Base-by-base conservation (phyloP, 2,888 invertebrate genomes). In the Brachypterus glaber region DNA sequence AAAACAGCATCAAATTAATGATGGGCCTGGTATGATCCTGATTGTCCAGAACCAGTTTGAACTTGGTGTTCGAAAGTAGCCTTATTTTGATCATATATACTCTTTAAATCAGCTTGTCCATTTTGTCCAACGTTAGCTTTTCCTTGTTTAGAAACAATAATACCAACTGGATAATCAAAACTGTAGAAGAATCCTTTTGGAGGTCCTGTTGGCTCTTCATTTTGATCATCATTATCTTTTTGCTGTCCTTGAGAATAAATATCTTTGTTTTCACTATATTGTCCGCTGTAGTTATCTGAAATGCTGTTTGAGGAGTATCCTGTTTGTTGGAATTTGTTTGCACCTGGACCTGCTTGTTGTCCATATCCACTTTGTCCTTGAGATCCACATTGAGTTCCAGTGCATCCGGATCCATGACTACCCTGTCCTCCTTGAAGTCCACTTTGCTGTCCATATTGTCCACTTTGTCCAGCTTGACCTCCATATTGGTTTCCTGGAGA, bases 101-200 rank as follows among this genome's bases (percentile, higher is more conserved):
- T 47, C 33, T 50, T 48, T 5, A 62, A 30, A 25, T 53, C 54
- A 17, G 44, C 43, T 25, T 47, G 50, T 3, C 51, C 48, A 36
- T 53, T 54, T 32, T 45, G 47, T 11, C 40, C 39, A 12, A 43
- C 44, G 30, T 39, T 37, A 35, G 49, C 58, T 46, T 50, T 31
- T 1, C 51, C 59, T 31, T 58, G 55, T 43, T 63, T 62, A 4
- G 54, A 49, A 3, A 62, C 63, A 31, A 64, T 64, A 31, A 67
- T 63, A 15, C 66, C 76, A n/a, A 75, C 78, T 16, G 79, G 77
- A 62, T 82, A 81, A 50, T 74, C 72, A 62, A 76, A 78, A 52
- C 71, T 76, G 62, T 82, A 82, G 71, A 77, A 82, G 70, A 82
- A 82, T 34, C 82, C 82, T 53, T 73, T 73, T 33, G 81, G 80